Conservation (phyloP, 1,140 invertebrate species). For the Lepidurus couesii region DNA sequence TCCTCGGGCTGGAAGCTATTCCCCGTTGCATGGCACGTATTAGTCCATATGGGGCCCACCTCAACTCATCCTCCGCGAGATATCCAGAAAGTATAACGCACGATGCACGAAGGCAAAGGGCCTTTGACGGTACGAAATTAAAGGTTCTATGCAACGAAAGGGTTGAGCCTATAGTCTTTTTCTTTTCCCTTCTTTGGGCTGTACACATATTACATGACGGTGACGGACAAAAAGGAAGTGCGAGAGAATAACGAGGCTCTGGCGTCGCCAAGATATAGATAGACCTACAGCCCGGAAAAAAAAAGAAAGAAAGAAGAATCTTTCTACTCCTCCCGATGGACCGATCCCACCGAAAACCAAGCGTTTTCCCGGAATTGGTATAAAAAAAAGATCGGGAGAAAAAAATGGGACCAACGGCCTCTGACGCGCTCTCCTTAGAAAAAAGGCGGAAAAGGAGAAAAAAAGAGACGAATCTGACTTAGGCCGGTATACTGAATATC, state of each 20-base stretch:
- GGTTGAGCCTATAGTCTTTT: not conserved
- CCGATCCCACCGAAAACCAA: constrained; percentile 3
- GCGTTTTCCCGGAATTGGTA: not conserved
- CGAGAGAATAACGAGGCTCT: constrained; percentile 9
- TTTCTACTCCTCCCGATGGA: constrained; percentile 5
- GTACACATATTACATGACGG: constrained; percentile 2
- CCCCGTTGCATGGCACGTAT: constrained; percentile 17
- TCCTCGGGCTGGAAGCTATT: not conserved
- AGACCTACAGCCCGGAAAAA: not conserved
- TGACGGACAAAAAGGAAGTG: not conserved
- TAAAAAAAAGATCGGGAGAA: not conserved
- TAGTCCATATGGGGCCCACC: constrained; percentile 9
- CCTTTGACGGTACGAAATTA: not conserved
- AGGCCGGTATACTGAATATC: too few relatives aligned
- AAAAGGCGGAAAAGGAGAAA: not conserved
- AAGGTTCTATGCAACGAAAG: constrained; percentile 5
- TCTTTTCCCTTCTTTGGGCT: not conserved
- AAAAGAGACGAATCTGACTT: too few relatives aligned
- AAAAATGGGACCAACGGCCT: constrained; percentile 8
- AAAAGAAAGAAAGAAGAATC: not conserved
- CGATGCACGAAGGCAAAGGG: not conserved
- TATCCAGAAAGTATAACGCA: not conserved
- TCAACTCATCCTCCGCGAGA: not conserved
- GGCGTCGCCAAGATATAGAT: not conserved
- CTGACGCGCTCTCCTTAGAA: not conserved